Percentiles rank a stretch among this genome's conserved stretches.
These are phyloP conservation scores for Celastrina argiolus DNA, from an alignment of 2,888 invertebrate species.

Conservation along the genomic window DNA sequence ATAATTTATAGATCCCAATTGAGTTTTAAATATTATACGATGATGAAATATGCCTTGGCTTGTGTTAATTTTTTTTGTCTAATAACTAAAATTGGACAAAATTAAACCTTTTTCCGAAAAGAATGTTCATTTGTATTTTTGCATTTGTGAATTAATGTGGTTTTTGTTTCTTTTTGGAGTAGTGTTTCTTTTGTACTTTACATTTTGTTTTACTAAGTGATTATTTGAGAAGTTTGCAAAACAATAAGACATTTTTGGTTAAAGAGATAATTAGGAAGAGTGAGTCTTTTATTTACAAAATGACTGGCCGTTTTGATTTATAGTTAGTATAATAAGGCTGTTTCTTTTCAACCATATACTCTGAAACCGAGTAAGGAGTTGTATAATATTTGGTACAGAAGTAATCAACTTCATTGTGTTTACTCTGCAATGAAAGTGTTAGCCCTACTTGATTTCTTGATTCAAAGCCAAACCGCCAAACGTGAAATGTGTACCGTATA, in stretches of 20 bases:
- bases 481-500: slow-evolving; percentile 3
- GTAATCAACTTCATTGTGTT: slow-evolving; percentile 25
- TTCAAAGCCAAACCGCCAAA: slow-evolving; percentile 46
- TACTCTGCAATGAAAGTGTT: slow-evolving; percentile 36
- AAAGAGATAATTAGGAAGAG: slow-evolving; percentile 5
- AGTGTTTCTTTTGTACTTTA: slow-evolving; percentile 16
- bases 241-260: slow-evolving; percentile 19
- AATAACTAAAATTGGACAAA: neutral
- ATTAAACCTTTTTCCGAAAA: neutral
- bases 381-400: slow-evolving; percentile 2
- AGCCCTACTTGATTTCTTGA: slow-evolving; percentile 55
- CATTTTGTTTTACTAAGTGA: slow-evolving; percentile 11
- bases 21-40: neutral
- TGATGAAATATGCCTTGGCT: neutral
- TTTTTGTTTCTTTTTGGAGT: neutral
- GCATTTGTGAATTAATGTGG: neutral
- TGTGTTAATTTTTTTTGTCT: neutral
- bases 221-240: slow-evolving; percentile 6
- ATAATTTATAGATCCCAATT: neutral
- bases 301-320: slow-evolving; percentile 5
- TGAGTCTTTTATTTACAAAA: slow-evolving; percentile 19
- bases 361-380: neutral
- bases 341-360: neutral
- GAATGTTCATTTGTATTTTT: neutral
- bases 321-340: neutral